phyloP scores from a whole-genome alignment of 2,888 invertebrate species.

The Drymonia ruficornis region DNA sequence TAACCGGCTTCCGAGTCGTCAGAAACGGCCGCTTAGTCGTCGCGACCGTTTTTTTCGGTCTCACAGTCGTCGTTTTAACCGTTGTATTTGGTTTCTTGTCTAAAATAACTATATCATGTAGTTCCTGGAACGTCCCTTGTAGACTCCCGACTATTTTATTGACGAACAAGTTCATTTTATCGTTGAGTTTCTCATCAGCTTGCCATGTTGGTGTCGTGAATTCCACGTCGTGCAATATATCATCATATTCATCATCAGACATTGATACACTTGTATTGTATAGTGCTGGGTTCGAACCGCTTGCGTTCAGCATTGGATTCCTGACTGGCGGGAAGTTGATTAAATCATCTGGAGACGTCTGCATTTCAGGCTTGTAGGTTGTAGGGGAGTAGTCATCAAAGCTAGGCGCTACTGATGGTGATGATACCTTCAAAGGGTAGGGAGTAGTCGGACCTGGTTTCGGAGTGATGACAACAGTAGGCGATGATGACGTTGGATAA shows the following conservation, averaged over 20 bases:
- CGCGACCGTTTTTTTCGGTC: constrained; percentile 64
- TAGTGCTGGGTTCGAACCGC: constrained; percentile 79
- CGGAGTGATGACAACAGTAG: constrained; percentile 88
- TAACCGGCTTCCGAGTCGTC: constrained; percentile 74
- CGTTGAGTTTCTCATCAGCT: constrained; percentile 90
- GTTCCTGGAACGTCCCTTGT: constrained; percentile 92
- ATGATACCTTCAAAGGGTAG: constrained; percentile 57
- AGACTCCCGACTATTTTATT: constrained; percentile 93
- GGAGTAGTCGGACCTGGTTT: constrained; percentile 85
- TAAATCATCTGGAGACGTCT: constrained; percentile 88
- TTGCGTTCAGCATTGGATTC: constrained; percentile 92
- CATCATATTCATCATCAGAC: constrained; percentile 80
- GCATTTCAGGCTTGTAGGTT: constrained; percentile 81
- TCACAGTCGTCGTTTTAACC: constrained; percentile 64
- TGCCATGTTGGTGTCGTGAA: constrained; percentile 91
- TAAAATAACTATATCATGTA: constrained; percentile 89
- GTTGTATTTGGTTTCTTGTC: constrained; percentile 76
- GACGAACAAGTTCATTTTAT: constrained; percentile 92
- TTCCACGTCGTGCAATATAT: constrained; percentile 81
- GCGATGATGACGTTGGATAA: constrained; percentile 83
- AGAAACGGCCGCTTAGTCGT: constrained; percentile 74
- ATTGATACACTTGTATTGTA: constrained; percentile 81
- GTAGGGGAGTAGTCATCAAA: constrained; percentile 67
- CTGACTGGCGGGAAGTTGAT: constrained; percentile 94
- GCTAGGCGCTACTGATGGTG: constrained; percentile 53